Percentiles rank a stretch among this genome's conserved stretches.
These are phyloP conservation scores for Chaitophorus viminalis DNA, from an alignment of 2,888 invertebrate species.

Conservation along the genomic window DNA sequence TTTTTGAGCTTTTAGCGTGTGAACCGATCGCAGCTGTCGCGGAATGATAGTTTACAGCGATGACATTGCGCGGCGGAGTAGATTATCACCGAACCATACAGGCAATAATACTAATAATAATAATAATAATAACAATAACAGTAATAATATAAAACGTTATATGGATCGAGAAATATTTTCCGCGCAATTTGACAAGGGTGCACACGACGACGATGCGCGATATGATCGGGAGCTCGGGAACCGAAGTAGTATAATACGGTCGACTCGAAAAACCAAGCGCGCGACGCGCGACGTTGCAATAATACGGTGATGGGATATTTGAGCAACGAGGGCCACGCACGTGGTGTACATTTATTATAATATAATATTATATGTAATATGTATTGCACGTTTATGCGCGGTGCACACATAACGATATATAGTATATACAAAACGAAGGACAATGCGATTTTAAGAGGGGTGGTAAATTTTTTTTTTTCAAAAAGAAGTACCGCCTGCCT, in stretches of 20 bases:
- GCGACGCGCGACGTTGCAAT: not conserved
- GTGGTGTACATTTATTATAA: too few relatives aligned
- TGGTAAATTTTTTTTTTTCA: not conserved
- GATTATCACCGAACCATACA: not conserved
- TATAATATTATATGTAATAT: too few relatives aligned
- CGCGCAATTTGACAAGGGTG: not conserved
- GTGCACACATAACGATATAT: not conserved
- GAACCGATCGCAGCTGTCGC: not conserved
- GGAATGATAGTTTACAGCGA: not conserved
- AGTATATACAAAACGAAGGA: not conserved
- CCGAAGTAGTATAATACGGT: too few relatives aligned
- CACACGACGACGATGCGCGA: too few relatives aligned
- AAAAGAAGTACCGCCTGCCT: not conserved
- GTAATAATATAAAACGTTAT: too few relatives aligned
- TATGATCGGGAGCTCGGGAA: not conserved
- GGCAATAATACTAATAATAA: too few relatives aligned
- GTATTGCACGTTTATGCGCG: not conserved
- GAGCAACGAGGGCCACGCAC: too few relatives aligned
- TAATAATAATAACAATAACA: too few relatives aligned
- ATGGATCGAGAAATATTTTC: constrained; percentile 25
- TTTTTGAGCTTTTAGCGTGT: not conserved
- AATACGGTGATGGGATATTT: not conserved
- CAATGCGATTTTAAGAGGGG: not conserved
- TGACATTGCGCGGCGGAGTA: not conserved
- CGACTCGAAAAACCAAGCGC: too few relatives aligned